Conservation (phyloP, 2,113 vertebrate genomes). For the Dunckerocampus dactyliophorus region DNA sequence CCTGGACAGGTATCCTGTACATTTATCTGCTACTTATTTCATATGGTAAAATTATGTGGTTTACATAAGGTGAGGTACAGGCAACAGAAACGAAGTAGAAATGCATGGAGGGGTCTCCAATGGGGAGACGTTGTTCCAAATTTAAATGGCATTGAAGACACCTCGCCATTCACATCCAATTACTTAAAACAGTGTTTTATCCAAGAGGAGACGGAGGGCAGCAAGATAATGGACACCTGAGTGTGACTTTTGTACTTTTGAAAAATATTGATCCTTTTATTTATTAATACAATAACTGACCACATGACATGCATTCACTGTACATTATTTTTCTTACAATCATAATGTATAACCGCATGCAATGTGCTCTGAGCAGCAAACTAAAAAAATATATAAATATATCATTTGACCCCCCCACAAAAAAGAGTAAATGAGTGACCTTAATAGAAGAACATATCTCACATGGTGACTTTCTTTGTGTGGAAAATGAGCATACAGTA, state of each 20-base stretch:
- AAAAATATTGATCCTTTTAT: conserved; percentile 68
- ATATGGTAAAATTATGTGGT: no score
- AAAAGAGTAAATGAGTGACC: conserved; percentile 28
- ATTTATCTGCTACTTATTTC: background rate
- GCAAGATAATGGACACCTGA: background rate
- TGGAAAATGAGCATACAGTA: conserved; percentile 3
- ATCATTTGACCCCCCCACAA: conserved; percentile 4
- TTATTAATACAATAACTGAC: conserved; percentile 53
- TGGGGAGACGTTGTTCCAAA: no score
- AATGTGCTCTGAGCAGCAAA: conserved; percentile 36
- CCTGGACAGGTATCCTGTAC: conserved; percentile 38
- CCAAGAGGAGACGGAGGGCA: no score
- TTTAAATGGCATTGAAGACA: no score
- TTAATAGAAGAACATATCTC: conserved; percentile 25
- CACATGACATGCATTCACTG: conserved; percentile 61
- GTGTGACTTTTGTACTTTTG: conserved; percentile 17
- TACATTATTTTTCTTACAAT: conserved; percentile 42
- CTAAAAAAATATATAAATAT: conserved; percentile 30
- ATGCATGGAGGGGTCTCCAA: no score
- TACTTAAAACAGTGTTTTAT: no score
- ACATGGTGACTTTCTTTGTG: conserved; percentile 9
- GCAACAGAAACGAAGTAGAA: no score
- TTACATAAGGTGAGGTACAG: no score
- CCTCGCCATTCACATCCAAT: no score
- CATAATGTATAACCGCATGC: conserved; percentile 49